Conservation (phyloP, 2,888 invertebrate species). For the Ernsta delagoae region DNA sequence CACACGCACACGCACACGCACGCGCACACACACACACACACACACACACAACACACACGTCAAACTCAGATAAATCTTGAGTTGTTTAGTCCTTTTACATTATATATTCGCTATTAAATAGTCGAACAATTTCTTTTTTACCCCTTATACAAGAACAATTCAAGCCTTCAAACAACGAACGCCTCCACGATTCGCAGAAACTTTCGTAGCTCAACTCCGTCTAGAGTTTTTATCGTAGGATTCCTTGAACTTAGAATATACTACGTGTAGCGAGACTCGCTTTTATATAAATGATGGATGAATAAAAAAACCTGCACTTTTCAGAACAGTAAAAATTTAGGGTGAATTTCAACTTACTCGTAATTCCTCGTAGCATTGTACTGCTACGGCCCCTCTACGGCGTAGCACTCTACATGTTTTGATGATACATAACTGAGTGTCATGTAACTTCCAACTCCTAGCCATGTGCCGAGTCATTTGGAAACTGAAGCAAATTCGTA, state of each 20-base stretch:
- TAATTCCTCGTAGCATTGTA: not conserved
- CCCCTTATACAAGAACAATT: too few relatives aligned
- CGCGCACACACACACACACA: too few relatives aligned
- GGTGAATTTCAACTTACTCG: not conserved
- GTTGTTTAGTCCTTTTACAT: too few relatives aligned
- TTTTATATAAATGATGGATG: too few relatives aligned
- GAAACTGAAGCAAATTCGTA: not conserved
- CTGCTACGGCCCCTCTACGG: not conserved
- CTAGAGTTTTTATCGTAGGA: not conserved
- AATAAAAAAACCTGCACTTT: too few relatives aligned
- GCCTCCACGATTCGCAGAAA: not conserved
- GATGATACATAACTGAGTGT: not conserved
- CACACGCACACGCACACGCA: too few relatives aligned
- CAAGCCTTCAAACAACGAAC: not conserved
- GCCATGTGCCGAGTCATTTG: not conserved
- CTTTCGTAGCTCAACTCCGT: not conserved
- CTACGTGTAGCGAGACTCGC: not conserved
- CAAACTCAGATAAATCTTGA: too few relatives aligned
- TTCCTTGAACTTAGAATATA: not conserved
- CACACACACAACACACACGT: too few relatives aligned
- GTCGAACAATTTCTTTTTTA: too few relatives aligned
- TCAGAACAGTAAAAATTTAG: not conserved
- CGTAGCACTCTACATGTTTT: not conserved
- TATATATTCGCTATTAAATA: too few relatives aligned
- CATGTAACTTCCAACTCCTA: not conserved